Percentiles rank a stretch among this genome's conserved stretches.
These are phyloP conservation scores for Drosophila miranda DNA, from an alignment of 1,140 invertebrate genomes.

Conservation along the genomic window DNA sequence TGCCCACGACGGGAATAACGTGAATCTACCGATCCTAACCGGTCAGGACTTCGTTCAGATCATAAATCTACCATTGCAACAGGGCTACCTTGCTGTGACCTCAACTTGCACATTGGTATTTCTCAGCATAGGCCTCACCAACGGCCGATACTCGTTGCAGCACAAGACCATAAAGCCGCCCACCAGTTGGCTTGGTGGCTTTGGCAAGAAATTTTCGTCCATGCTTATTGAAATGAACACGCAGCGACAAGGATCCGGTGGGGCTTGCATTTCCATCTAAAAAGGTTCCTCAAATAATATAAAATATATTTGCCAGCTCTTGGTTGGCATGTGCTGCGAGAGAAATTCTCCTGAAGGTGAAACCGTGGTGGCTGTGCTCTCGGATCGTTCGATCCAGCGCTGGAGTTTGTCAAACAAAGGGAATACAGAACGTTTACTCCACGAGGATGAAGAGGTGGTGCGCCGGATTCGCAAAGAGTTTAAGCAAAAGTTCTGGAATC, in stretches of 20 bases:
- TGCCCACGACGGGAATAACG: slow-evolving; percentile 89
- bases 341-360: slow-evolving; percentile 40
- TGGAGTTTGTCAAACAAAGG: slow-evolving; percentile 75
- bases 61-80: slow-evolving; percentile 84
- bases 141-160: slow-evolving; percentile 86
- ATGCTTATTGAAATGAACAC: slow-evolving; percentile 93
- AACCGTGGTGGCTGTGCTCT: slow-evolving; percentile 63
- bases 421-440: slow-evolving; percentile 67
- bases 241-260: slow-evolving; percentile 90
- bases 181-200: slow-evolving; percentile 93
- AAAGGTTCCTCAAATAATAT: background rate
- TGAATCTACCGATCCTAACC: slow-evolving; percentile 85
- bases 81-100: slow-evolving; percentile 93
- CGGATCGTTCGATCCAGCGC: slow-evolving; percentile 74
- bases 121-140: slow-evolving; percentile 85
- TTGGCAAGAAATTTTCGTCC: slow-evolving; percentile 92
- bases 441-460: slow-evolving; percentile 72
- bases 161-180: slow-evolving; percentile 89
- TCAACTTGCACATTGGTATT: slow-evolving; percentile 94
- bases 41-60: no score
- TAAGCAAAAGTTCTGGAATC: slow-evolving; percentile 74
- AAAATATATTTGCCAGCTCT: slow-evolving; percentile 24
- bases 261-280: slow-evolving; percentile 42
- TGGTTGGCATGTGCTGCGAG: slow-evolving; percentile 73
- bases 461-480: slow-evolving; percentile 73